These are phyloP conservation scores for Serinus canaria DNA, from an alignment of 2,113 vertebrate species.

Conservation along the genomic window DNA sequence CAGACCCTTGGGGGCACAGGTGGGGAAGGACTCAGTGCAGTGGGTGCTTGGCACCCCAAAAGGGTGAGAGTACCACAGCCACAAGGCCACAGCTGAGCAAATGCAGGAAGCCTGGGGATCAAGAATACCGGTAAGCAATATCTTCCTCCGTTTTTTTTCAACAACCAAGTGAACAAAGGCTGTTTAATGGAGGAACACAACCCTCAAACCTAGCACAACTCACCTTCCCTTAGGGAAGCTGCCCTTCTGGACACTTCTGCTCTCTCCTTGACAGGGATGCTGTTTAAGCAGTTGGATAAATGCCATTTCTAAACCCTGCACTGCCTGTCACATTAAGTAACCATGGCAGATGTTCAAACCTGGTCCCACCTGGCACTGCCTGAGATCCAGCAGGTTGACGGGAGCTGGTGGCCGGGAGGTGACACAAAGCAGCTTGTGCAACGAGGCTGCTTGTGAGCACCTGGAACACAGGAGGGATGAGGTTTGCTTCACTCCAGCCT, in stretches of 20 bases:
- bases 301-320: not conserved
- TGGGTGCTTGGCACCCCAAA: not conserved
- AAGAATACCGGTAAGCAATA: not conserved
- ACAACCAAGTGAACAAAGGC: not conserved
- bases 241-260: not conserved
- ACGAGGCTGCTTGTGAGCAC: not conserved
- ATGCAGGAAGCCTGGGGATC: too few relatives aligned
- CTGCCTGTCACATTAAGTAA: accelerated
- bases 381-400: not conserved
- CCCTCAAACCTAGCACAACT: not conserved
- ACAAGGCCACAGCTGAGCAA: accelerated
- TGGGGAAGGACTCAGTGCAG: not conserved
- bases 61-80: not conserved
- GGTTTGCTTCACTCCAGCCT: not conserved
- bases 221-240: not conserved
- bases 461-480: not conserved
- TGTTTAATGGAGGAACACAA: not conserved
- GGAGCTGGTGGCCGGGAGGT: not conserved
- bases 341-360: not conserved
- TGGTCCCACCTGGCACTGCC: accelerated
- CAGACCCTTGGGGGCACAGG: not conserved
- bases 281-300: not conserved
- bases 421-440: not conserved
- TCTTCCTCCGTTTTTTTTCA: not conserved
- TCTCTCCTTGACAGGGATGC: not conserved